Evolutionary conservation across 2,888 invertebrate genomes (phyloP).

Genomic region (Dynastes hyllus): DNA sequence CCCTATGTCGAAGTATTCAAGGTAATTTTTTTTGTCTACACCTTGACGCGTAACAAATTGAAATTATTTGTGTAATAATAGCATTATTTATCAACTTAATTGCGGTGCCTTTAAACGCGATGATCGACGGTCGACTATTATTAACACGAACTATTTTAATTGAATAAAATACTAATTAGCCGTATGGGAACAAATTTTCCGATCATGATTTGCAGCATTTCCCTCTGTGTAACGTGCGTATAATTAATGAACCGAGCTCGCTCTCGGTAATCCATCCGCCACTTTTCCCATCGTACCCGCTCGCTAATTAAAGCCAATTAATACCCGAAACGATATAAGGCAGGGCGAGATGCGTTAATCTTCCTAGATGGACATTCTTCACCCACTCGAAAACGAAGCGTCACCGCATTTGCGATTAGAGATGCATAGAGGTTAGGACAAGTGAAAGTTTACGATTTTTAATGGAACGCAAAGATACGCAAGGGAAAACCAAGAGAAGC

Average conservation of each 20-base stretch:
- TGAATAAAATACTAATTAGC: slow-evolving; percentile 31
- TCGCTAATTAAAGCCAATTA: slow-evolving; percentile 20
- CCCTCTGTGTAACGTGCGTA: neutral
- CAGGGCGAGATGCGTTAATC: neutral
- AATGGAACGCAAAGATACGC: neutral
- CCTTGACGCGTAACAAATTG: neutral
- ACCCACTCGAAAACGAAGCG: neutral
- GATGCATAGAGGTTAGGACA: neutral
- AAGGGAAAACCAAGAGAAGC: neutral
- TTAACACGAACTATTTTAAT: slow-evolving; percentile 28
- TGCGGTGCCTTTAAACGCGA: slow-evolving; percentile 10
- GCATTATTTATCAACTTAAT: slow-evolving; percentile 17
- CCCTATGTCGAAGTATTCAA: too few species aligned
- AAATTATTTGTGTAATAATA: slow-evolving; percentile 6
- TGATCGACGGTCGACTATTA: neutral
- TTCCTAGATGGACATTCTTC: neutral
- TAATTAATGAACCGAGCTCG: slow-evolving; percentile 27
- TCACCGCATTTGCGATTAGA: neutral
- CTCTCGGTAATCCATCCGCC: slow-evolving; percentile 11
- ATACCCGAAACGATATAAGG: neutral
- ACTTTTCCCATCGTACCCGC: slow-evolving; percentile 8
- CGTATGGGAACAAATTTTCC: slow-evolving; percentile 17
- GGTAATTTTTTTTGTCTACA: too few species aligned
- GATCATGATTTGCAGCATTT: slow-evolving; percentile 27
- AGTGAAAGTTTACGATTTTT: slow-evolving; percentile 11